Evolutionary conservation across 2,888 invertebrate species (phyloP), one percentile per base, ranked within the genome.

Genomic region (Myathropa florea): DNA sequence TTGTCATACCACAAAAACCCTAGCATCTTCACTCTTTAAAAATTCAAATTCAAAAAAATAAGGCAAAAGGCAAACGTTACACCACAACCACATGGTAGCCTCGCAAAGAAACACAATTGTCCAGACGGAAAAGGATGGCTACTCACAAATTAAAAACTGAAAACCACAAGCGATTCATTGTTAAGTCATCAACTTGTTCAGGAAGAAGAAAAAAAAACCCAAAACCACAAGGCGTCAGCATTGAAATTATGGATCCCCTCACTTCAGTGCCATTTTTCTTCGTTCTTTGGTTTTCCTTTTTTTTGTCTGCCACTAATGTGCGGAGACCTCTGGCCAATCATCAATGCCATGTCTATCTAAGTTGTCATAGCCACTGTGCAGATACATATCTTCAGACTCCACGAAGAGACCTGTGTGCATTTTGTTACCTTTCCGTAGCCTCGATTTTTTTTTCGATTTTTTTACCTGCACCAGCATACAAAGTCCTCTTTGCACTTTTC

Each of bases 161-260:
- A 85, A 77, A 85, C 81, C 84, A 33, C 81, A 85, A 85, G 30
- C 84, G 77, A 67, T 81, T 81, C 84, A 82, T 81, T 77, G 84
- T 85, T 72, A 82, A 85, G 67, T 85, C 76, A 84, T 81, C 61
- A 81, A 84, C 65, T 81, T 64, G 63, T 26, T 68, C 55, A 61
- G 57, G 63, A 46, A 39, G 39, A 23, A 10, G 14, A 21, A 55
- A 18, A 23, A 53, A 53, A 67, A 61, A 77, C 53, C 63, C 68
- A 64, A 73, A 82, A 82, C 82, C 82, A 82, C 85, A 82, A 82
- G 77, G 77, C 77, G 77, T 82, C 85, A 82, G 64, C 59, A 53
- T 59, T 82, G 68, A 85, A 82, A 85, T 82, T 82, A 82, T 73
- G 82, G 78, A 64, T 77, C 67, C 57, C 55, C 73, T 73, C 18